A percentile compares a stretch with the other conserved stretches of the same genome.
Evolutionary conservation across 37 sponge, comb jelly and placozoan species (phyloP).

Genomic region (Petrosia ficiformis): DNA sequence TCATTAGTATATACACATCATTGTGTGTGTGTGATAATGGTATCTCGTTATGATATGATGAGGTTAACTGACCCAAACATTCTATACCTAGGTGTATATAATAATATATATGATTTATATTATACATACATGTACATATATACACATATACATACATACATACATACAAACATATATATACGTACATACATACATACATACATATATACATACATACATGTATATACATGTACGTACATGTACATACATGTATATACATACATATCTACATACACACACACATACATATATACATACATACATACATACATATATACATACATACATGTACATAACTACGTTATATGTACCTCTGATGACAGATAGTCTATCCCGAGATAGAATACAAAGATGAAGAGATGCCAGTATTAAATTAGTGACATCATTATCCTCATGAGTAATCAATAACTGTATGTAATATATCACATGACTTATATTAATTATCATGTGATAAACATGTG

Average conservation of each 20-base stretch:
- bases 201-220: too few species aligned
- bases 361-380: constrained; percentile 17
- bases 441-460: constrained; percentile 8
- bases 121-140: too few species aligned
- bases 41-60: constrained; percentile 26
- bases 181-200: too few species aligned
- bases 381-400: constrained; percentile 20
- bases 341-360: constrained; percentile 20
- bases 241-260: too few species aligned
- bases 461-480: background rate
- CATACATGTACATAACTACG: too few species aligned
- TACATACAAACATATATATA: too few species aligned
- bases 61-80: constrained; percentile 31
- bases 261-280: too few species aligned
- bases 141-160: too few species aligned
- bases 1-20: constrained; percentile 25
- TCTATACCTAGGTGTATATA: constrained; percentile 23
- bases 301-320: background rate
- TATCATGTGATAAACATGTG: background rate
- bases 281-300: too few species aligned
- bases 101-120: background rate
- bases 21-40: background rate
- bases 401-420: constrained; percentile 10
- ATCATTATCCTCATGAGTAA: background rate
- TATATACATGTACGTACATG: too few species aligned